Base-by-base conservation (phyloP, 2,888 invertebrate genomes). In the Augiades crinisus region DNA sequence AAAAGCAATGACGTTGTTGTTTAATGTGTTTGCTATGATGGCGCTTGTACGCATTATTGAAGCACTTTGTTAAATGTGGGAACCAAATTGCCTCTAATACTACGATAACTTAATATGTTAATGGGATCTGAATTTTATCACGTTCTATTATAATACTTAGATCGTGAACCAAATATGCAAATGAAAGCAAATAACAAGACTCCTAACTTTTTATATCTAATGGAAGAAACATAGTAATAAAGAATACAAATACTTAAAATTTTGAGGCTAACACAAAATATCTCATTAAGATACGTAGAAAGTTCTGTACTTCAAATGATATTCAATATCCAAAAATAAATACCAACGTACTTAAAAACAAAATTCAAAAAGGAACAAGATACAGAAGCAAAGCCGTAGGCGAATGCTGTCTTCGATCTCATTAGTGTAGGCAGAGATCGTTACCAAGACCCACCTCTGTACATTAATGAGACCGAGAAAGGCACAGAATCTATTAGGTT, bases 1-100 rank as follows among this genome's bases (percentile, higher is more conserved):
- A 56, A 54, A 56, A 56, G 53, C 47, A 38, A 50, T 46, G 56
- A 51, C 53, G 13, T 54, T 36, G 57, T 54, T 54, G 36, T 53
- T 59, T 59, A 54, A 34, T 41, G 27, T 16, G 47, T 30, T 47
- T 13, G 13, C 6, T 38, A 27, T 10, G 27, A 16, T 40, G 24
- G 24, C 13, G 41, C 41, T 41, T 30, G 27, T 41, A 22, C 16
- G 24, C 27, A 10, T 27, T 27, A 27, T 10, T 10, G 5, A 10
- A 27, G 27, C 8, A 27, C 8, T 19, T 19, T 27, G 10, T 6
- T 27, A 8, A 27, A 27, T 6, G 12, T 41, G 16, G 30, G 41
- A 17, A 41, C 14, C 6, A 37, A n/a, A n/a, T n/a, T n/a, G n/a
- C n/a, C n/a, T n/a, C n/a, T n/a, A n/a, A n/a, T n/a, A n/a, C n/a